phyloP scores from a whole-genome alignment of 23 tunicate species.

The Halocynthia roretzi region DNA sequence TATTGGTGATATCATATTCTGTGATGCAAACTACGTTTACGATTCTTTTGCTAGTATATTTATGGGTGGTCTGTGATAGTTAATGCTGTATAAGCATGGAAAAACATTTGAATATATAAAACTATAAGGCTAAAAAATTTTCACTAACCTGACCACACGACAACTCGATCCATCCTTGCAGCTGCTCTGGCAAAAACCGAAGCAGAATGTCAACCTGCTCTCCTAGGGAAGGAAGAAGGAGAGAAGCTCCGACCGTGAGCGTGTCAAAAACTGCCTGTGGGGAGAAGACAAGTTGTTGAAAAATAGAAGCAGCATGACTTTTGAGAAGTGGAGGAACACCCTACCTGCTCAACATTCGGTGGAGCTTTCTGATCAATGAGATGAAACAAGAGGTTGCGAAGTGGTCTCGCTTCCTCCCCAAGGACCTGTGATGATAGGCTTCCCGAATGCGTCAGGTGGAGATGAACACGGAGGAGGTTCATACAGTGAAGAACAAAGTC shows the following conservation, averaged over 20 bases:
- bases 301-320: neutral
- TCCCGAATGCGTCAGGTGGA: conserved; percentile 60
- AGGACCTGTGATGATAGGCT: conserved; percentile 57
- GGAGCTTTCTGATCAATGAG: conserved; percentile 86
- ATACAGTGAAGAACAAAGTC: conserved; percentile 70
- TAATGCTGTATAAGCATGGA: too few species aligned
- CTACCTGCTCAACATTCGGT: conserved; percentile 44
- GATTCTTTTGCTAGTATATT: too few species aligned
- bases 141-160: conserved; percentile 58
- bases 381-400: conserved; percentile 57
- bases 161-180: conserved; percentile 29
- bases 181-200: conserved; percentile 48
- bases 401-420: conserved; percentile 38
- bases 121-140: neutral
- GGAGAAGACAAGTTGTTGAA: too few species aligned
- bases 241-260: conserved; percentile 75
- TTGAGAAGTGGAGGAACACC: neutral
- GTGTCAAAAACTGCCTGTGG: conserved; percentile 72
- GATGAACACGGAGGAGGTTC: conserved; percentile 52
- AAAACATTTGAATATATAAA: neutral
- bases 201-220: conserved; percentile 62
- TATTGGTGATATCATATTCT: too few species aligned
- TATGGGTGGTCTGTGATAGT: too few species aligned
- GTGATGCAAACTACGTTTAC: too few species aligned
- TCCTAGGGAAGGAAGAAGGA: conserved; percentile 79